Evolutionary conservation across 2,888 invertebrate species (phyloP).

Genomic region (Thumatha senex): DNA sequence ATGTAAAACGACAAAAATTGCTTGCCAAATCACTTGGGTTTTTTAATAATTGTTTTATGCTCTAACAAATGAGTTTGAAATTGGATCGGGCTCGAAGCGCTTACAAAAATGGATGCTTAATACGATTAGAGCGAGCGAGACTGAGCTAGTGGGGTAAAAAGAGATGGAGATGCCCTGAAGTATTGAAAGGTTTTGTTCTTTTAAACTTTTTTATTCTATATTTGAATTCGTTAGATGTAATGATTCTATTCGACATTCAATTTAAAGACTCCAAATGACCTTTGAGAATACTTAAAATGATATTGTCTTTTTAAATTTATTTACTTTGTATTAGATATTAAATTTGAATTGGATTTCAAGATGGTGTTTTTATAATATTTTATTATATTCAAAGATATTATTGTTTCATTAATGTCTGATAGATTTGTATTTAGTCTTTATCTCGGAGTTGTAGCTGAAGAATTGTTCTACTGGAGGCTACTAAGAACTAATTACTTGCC

Average conservation of each 20-base stretch:
- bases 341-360: conserved; percentile 24
- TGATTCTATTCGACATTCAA: conserved; percentile 50
- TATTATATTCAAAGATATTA: neutral
- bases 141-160: conserved; percentile 33
- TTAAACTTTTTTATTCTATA: conserved; percentile 53
- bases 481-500: too few relatives aligned
- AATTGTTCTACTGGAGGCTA: too few relatives aligned
- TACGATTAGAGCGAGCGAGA: conserved; percentile 83
- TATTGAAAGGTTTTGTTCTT: conserved; percentile 43
- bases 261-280: conserved; percentile 35
- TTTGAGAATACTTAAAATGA: conserved; percentile 13
- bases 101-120: conserved; percentile 87
- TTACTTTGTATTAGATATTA: conserved; percentile 23
- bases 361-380: conserved; percentile 9
- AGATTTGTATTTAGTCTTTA: too few relatives aligned
- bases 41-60: conserved; percentile 83
- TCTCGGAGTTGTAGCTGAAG: too few relatives aligned
- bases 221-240: conserved; percentile 44
- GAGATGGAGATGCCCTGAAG: conserved; percentile 34
- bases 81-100: conserved; percentile 84
- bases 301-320: conserved; percentile 27
- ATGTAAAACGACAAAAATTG: conserved; percentile 76
- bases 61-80: conserved; percentile 87
- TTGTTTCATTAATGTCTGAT: too few relatives aligned
- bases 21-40: conserved; percentile 76